Conservation (phyloP, 2,797 vertebrate species). For the Gambusia yucatana region DNA sequence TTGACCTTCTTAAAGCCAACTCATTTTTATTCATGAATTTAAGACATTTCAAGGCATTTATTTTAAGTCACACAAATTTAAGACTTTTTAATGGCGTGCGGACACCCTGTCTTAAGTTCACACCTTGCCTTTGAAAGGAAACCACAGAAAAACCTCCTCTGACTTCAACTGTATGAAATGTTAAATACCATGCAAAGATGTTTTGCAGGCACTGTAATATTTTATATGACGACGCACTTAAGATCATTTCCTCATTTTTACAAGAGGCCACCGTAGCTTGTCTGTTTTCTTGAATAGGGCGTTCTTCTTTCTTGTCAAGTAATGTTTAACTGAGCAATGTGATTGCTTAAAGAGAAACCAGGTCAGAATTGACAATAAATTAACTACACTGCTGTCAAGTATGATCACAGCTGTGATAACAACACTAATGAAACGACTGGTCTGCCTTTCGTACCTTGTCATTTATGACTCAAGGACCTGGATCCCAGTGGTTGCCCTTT, state of each 20-base stretch:
- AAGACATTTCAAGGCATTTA: too few relatives aligned
- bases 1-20: too few relatives aligned
- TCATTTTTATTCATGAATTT: too few relatives aligned
- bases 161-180: neutral
- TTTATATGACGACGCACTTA: neutral
- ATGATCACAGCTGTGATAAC: neutral
- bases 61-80: too few relatives aligned
- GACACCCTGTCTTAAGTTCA: too few relatives aligned
- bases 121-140: neutral
- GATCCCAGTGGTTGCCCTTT: slow-evolving; percentile 63
- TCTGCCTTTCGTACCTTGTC: slow-evolving; percentile 69
- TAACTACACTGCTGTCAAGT: neutral
- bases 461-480: slow-evolving; percentile 77
- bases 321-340: neutral
- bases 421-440: neutral
- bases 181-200: neutral
- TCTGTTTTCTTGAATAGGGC: neutral
- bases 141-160: neutral
- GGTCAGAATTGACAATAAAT: neutral
- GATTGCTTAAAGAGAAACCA: neutral
- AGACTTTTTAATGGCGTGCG: too few relatives aligned
- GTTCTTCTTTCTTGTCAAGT: neutral
- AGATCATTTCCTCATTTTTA: too few relatives aligned
- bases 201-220: neutral
- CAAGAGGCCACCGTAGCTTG: neutral